Evolutionary conservation across 1,140 invertebrate genomes (phyloP).

Genomic region (Hylaeus volcanicus): DNA sequence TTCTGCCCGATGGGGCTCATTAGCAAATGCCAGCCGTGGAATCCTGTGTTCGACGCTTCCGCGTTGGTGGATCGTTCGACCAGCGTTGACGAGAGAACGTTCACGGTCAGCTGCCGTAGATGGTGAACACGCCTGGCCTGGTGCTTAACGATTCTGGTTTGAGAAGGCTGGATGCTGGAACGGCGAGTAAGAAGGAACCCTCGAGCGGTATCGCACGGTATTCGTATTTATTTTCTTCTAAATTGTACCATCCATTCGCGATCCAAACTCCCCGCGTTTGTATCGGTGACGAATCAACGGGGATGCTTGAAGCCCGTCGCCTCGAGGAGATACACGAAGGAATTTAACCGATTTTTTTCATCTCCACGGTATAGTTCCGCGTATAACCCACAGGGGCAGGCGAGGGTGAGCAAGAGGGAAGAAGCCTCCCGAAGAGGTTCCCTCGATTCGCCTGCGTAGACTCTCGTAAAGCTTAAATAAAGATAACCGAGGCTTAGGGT

Average conservation of each 20-base stretch:
- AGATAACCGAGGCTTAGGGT: constrained; percentile 79
- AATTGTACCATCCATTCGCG: too few species aligned
- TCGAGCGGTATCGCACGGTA: too few species aligned
- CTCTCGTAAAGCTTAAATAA: constrained; percentile 80
- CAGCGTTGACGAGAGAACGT: not conserved
- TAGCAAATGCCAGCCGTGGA: constrained; percentile 35
- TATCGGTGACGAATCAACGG: too few species aligned
- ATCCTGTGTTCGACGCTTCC: not conserved
- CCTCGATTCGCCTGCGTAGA: constrained; percentile 70
- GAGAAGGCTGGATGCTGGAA: too few species aligned
- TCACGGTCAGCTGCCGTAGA: constrained; percentile 1
- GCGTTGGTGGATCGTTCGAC: not conserved
- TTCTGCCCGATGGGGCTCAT: constrained; percentile 17
- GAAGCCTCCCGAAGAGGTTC: constrained; percentile 55
- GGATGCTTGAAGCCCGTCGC: too few species aligned
- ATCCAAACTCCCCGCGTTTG: too few species aligned
- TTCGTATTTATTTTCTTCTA: too few species aligned
- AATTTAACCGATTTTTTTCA: constrained; percentile 35
- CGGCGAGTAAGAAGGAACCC: too few species aligned
- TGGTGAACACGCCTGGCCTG: not conserved
- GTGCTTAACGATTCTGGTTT: constrained; percentile 13
- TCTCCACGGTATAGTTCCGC: constrained; percentile 28
- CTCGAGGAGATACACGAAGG: not conserved
- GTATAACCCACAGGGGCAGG: constrained; percentile 43
- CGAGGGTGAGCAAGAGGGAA: constrained; percentile 23